Conservation (phyloP, 1,140 invertebrate genomes). For the Neodiprion lecontei region DNA sequence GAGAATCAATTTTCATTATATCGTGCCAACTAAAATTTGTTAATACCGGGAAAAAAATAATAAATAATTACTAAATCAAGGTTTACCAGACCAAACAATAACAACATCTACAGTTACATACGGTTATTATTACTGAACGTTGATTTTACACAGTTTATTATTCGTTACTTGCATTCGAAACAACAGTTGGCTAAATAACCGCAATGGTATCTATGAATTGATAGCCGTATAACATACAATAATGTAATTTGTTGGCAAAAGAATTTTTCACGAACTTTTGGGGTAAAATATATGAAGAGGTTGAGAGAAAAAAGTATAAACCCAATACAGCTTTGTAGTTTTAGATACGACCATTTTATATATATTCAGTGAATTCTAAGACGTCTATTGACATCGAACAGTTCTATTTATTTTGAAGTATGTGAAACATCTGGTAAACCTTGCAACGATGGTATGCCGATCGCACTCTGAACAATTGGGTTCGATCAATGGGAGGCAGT, state of each 20-base stretch:
- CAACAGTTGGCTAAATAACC: no score
- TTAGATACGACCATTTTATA: not conserved
- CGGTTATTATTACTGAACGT: no score
- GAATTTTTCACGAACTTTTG: no score
- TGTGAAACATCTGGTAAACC: conserved; percentile 7
- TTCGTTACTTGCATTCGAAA: not conserved
- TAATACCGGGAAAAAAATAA: not conserved
- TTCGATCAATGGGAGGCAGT: conserved; percentile 59
- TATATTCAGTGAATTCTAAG: not conserved
- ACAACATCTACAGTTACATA: not conserved
- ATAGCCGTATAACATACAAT: no score
- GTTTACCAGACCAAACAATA: not conserved
- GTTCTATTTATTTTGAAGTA: not conserved
- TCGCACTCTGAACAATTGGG: conserved; percentile 15
- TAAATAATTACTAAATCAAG: not conserved
- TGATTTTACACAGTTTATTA: not conserved
- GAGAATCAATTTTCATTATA: conserved; percentile 2
- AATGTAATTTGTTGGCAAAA: no score
- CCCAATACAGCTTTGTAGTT: not conserved
- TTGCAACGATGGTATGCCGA: conserved; percentile 3
- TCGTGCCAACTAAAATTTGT: conserved; percentile 4
- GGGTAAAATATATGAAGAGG: no score
- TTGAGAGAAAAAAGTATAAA: no score
- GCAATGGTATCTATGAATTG: no score
- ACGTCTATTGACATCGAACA: not conserved